Evolutionary conservation across 2,797 vertebrate genomes (phyloP).

Genomic region (Cyclopterus lumpus): DNA sequence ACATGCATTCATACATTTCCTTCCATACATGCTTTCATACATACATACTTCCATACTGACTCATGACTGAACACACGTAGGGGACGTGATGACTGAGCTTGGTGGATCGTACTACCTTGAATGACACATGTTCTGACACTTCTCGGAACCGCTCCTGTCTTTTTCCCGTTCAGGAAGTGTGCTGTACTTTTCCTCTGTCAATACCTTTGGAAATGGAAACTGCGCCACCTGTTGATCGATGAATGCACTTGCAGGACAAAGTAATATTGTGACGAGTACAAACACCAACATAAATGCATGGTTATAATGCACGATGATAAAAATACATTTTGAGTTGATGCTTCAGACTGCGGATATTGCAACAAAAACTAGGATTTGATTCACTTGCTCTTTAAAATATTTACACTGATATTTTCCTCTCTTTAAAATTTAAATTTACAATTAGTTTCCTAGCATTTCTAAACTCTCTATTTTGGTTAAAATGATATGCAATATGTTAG

Average conservation of each 20-base stretch:
- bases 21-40: too few relatives aligned
- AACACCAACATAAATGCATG: not conserved
- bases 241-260: not conserved
- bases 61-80: not conserved
- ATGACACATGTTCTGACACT: conserved; percentile 49
- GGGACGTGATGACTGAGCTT: not conserved
- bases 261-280: not conserved
- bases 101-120: not conserved
- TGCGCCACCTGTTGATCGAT: conserved; percentile 46
- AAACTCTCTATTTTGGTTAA: not conserved
- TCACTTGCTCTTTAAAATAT: not conserved
- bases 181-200: conserved; percentile 63
- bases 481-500: not conserved
- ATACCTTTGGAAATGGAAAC: conserved; percentile 17
- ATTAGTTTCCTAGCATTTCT: not conserved
- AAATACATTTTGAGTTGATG: not conserved
- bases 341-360: not conserved
- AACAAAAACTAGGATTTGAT: not conserved
- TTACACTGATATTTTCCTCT: not conserved
- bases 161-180: conserved; percentile 40
- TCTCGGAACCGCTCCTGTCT: conserved; percentile 61
- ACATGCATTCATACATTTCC: too few relatives aligned
- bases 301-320: not conserved
- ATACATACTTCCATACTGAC: not conserved
- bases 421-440: not conserved